Conservation (phyloP, 2,888 invertebrate species). For the Fabriciana adippe region DNA sequence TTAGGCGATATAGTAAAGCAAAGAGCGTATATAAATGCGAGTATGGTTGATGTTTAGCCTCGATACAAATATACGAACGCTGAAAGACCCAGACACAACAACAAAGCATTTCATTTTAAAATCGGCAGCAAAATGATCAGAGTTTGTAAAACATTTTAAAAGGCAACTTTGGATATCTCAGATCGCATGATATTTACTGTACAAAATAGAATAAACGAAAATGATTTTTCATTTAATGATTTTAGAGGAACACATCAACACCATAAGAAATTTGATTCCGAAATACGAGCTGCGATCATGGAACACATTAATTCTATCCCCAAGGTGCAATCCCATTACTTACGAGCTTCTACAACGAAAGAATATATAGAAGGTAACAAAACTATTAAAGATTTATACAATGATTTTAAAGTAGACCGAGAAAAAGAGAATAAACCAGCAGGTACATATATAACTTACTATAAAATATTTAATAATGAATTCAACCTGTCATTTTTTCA, state of each 20-base stretch:
- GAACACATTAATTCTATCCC: constrained; percentile 26
- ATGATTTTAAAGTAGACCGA: constrained; percentile 25
- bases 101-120: background rate
- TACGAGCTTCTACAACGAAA: constrained; percentile 16
- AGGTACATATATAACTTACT: too few species aligned
- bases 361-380: constrained; percentile 25
- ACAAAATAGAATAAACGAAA: constrained; percentile 12
- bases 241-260: constrained; percentile 11
- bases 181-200: constrained; percentile 25
- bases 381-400: constrained; percentile 24
- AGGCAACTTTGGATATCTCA: constrained; percentile 14
- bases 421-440: constrained; percentile 36
- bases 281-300: too few species aligned
- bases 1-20: constrained; percentile 3
- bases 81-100: background rate
- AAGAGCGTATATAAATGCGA: background rate
- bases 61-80: background rate
- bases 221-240: constrained; percentile 2
- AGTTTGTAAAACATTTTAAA: constrained; percentile 25
- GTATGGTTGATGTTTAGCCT: background rate
- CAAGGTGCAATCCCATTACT: constrained; percentile 16
- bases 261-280: background rate
- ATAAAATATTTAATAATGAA: too few species aligned
- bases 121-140: background rate
- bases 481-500: too few species aligned